Evolutionary conservation across 2,888 invertebrate species (phyloP), one percentile per base, ranked within the genome.

Genomic region (Chrysolina americana): DNA sequence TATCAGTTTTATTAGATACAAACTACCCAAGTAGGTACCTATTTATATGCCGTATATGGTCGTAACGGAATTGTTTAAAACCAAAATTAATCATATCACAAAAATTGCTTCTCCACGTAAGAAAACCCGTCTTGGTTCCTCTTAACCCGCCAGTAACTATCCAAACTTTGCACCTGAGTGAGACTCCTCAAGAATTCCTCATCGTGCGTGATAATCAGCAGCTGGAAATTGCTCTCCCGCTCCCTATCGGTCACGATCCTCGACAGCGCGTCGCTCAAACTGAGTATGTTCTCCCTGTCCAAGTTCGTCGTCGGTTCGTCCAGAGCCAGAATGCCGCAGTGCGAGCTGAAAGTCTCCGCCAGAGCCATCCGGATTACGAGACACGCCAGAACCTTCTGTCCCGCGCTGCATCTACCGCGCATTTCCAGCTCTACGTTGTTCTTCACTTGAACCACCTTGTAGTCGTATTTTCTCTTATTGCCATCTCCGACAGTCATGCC

Each of bases 271-370:
- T 91, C 89, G 79, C 97, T 95, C 70, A 98, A 90, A 84, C 95
- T 96, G 68, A 91, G 90, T 50, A 98, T 94, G 87, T 99, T 99
- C 62, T 93, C 93, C 76, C 93, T 91, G 89, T 99, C 99, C 81
- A 99, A 90, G 90, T 99, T 99, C 0, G 99, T 99, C 0, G 99
- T 99, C 0, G 99, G 99, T 88, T 99, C 99, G 88, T 99, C 99
- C 66, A 99, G 88, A 0, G 99, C 97, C 77, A 99, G 89, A 72
- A 99, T 95, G 10, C 98, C 98, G 87, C 99, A 99, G 86, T 97
- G 94, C 65, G 95, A 90, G 85, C 98, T 98, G 84, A 99, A 99
- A 0, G 98, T 97, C 89, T 99, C 98, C 0, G 99, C 98, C 71
- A 99, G 89, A 0, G 99, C 99, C 87, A 99, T 92, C 76, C 99